phyloP scores from a whole-genome alignment of 2,888 invertebrate species.

The Metallyticus violacea region DNA sequence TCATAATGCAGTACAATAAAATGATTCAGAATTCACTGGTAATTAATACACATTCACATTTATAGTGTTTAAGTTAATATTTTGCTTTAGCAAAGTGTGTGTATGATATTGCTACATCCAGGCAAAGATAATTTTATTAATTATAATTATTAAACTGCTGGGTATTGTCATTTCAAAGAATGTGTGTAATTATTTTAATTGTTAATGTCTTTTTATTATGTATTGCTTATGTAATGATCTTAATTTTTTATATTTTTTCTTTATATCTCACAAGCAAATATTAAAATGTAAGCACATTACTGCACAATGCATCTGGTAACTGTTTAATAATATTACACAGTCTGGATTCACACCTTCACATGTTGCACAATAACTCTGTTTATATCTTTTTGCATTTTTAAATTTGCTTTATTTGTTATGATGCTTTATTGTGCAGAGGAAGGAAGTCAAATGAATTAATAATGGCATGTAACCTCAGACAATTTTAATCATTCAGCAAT shows the following conservation, averaged over 20 bases:
- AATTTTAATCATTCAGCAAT: too few species aligned
- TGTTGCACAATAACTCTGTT: too few species aligned
- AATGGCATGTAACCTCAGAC: too few species aligned
- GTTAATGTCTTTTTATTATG: neutral
- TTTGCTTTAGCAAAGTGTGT: too few species aligned
- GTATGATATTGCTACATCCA: too few species aligned
- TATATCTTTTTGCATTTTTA: too few species aligned
- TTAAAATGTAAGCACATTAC: neutral
- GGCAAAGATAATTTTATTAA: neutral
- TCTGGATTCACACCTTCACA: too few species aligned
- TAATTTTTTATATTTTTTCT: too few species aligned
- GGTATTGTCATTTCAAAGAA: neutral
- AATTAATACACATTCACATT: neutral
- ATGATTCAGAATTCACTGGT: neutral
- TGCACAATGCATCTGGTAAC: neutral
- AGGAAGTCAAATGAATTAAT: too few species aligned
- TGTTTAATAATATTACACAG: too few species aligned
- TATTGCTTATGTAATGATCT: neutral
- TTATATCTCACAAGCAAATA: neutral
- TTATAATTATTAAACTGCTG: neutral
- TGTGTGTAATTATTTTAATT: neutral
- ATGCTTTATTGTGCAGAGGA: too few species aligned
- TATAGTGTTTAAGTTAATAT: neutral
- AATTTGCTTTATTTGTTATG: too few species aligned
- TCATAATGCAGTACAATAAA: neutral